A percentile compares a stretch with the other conserved stretches of the same genome.
Evolutionary conservation across 2,888 invertebrate genomes (phyloP).

Genomic region (Chymomyza procnemis): DNA sequence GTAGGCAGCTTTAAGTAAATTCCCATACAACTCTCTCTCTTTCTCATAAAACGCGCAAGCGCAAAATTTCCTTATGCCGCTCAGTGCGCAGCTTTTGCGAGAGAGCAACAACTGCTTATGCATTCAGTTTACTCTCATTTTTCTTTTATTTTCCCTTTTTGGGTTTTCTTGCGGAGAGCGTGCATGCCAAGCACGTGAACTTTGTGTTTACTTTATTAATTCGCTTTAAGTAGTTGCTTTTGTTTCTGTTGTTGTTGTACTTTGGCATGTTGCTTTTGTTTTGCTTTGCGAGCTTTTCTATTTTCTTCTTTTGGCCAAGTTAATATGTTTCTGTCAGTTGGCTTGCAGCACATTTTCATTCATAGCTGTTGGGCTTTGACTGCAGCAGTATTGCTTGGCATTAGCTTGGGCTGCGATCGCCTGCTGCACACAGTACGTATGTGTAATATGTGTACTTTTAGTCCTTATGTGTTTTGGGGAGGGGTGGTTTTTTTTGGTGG

Average conservation of each 20-base stretch:
- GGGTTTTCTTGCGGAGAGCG: background rate
- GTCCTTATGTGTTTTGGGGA: conserved; percentile 10
- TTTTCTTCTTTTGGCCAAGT: conserved; percentile 36
- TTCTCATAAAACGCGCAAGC: background rate
- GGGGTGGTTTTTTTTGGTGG: conserved; percentile 13
- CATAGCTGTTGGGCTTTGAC: conserved; percentile 31
- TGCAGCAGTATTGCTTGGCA: conserved; percentile 13
- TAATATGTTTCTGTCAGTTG: conserved; percentile 23
- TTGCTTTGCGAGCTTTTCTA: conserved; percentile 31
- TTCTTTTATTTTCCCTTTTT: too few species aligned
- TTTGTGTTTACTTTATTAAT: conserved; percentile 69
- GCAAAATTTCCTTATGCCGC: background rate
- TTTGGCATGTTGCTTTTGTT: conserved; percentile 47
- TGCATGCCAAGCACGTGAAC: conserved; percentile 63
- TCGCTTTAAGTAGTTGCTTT: conserved; percentile 45
- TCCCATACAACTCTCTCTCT: conserved; percentile 25
- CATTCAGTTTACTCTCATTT: background rate
- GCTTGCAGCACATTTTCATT: conserved; percentile 44
- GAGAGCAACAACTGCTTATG: background rate
- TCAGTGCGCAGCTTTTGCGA: conserved; percentile 1
- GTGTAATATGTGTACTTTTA: background rate
- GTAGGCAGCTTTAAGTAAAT: conserved; percentile 38
- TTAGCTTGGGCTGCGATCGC: conserved; percentile 50
- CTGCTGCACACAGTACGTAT: conserved; percentile 22
- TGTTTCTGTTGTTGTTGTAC: conserved; percentile 5